Evolutionary conservation across 2,797 vertebrate species (phyloP), one percentile per base, ranked within the genome.

Genomic region (Macropus fuliginosus): DNA sequence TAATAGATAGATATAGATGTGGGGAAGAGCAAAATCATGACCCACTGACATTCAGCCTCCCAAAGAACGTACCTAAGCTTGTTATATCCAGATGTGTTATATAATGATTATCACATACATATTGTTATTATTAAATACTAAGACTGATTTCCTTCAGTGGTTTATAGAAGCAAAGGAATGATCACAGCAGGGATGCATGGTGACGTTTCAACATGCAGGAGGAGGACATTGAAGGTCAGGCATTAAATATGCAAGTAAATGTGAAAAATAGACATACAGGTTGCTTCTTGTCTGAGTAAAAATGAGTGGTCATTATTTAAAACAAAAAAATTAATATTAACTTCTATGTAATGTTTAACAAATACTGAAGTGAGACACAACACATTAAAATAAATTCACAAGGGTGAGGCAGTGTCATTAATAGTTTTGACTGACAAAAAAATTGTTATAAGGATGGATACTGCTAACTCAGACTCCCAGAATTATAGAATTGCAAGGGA

Each of bases 281-380:
- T 91, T 95, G 55, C 92, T 95, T 56, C 54, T 95, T 62, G 62
- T 95, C 93, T 59, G 8, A 29, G 56, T 40, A 21, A 94, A 46
- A 95, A 92, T 90, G 28, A 95, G 91, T 74, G 28, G 90, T 89
- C 29, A 18, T 31, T 87, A 92, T 91, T 95, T 95, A 94, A 95
- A 52, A 31, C 28, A 90, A 93, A 89, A 89, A 14, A 89, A 62
- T 4, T 34, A 59, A 92, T 90, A 92, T 90, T 95, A 95, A 95
- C 95, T 91, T 95, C 50, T 89, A 24, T 92, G 50, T 55, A 24
- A 74, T 66, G 81, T 46, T n/a, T 55, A 91, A 24, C 95, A 90
- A 94, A 90, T 93, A 92, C 29, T 62, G 50, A 31, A 91, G 90
- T 94, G 52, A 94, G 96, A 91, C 56, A 40, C 92, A 52, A 55